These are phyloP conservation scores for Cyphomyrus plagiostoma DNA, from an alignment of 2,113 vertebrate genomes.

Conservation along the genomic window DNA sequence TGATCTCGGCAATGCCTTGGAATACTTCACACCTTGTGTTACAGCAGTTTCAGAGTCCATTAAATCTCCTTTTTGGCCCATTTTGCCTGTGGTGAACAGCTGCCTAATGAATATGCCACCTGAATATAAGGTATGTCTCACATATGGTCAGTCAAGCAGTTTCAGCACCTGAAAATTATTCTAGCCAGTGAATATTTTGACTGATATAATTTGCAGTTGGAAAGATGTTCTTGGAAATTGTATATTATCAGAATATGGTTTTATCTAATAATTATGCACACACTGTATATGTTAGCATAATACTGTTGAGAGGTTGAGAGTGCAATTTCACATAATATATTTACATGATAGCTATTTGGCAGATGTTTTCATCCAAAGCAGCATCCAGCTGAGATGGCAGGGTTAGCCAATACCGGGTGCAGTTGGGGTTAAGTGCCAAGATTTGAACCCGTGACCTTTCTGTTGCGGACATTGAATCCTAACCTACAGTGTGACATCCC, in stretches of 20 bases:
- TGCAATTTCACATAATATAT: background rate
- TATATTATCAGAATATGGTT: background rate
- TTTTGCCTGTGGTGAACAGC: background rate
- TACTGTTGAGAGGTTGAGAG: background rate
- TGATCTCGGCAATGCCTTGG: background rate
- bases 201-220: background rate
- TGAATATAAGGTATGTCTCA: background rate
- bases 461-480: background rate
- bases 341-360: background rate
- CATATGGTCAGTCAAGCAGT: background rate
- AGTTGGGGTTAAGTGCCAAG: background rate
- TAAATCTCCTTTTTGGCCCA: background rate
- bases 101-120: background rate
- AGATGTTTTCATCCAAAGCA: background rate
- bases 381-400: background rate
- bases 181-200: background rate
- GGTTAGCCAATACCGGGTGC: background rate
- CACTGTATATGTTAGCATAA: background rate
- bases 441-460: background rate
- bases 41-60: background rate
- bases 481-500: background rate
- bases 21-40: background rate
- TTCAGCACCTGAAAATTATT: background rate
- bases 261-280: background rate
- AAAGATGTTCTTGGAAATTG: background rate